Conservation (phyloP, 1,140 invertebrate genomes). For the Radopholus similis region DNA sequence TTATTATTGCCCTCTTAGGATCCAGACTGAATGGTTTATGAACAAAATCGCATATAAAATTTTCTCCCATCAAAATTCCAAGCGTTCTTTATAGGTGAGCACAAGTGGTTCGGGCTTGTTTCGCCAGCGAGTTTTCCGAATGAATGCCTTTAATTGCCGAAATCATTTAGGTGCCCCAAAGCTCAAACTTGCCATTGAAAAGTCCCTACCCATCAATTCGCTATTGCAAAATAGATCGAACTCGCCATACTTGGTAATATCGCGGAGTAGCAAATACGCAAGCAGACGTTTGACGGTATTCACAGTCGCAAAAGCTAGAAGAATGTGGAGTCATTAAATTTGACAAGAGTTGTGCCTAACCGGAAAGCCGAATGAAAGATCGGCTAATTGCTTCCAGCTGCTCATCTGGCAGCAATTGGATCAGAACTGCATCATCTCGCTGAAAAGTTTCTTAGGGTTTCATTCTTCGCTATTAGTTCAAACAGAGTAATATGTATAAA, state of each 20-base stretch:
- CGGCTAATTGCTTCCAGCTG: constrained; percentile 11
- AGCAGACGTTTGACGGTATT: constrained; percentile 71
- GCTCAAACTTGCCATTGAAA: constrained; percentile 75
- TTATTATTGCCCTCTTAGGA: no score
- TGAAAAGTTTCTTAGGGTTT: not conserved
- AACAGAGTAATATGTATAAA: no score
- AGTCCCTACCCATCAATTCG: constrained; percentile 94
- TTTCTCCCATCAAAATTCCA: constrained; percentile 31
- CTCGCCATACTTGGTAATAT: constrained; percentile 81
- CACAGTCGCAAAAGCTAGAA: constrained; percentile 43
- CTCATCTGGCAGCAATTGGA: constrained; percentile 28
- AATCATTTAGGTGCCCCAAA: not conserved
- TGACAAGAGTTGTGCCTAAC: not conserved
- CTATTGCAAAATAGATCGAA: constrained; percentile 98
- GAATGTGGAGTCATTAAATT: not conserved
- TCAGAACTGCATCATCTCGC: constrained; percentile 22
- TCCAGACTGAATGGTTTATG: no score
- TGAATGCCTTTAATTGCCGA: constrained; percentile 86
- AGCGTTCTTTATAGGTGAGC: constrained; percentile 36
- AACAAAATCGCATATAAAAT: not conserved
- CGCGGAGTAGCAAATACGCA: constrained; percentile 80
- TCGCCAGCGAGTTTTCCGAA: constrained; percentile 93
- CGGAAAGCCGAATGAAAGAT: constrained; percentile 36
- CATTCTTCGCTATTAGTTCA: no score
- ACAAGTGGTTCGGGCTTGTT: constrained; percentile 67